A percentile compares a stretch with the other conserved stretches of the same genome.
phyloP scores from a whole-genome alignment of 2,797 vertebrate genomes.

The Spheniscus humboldti region DNA sequence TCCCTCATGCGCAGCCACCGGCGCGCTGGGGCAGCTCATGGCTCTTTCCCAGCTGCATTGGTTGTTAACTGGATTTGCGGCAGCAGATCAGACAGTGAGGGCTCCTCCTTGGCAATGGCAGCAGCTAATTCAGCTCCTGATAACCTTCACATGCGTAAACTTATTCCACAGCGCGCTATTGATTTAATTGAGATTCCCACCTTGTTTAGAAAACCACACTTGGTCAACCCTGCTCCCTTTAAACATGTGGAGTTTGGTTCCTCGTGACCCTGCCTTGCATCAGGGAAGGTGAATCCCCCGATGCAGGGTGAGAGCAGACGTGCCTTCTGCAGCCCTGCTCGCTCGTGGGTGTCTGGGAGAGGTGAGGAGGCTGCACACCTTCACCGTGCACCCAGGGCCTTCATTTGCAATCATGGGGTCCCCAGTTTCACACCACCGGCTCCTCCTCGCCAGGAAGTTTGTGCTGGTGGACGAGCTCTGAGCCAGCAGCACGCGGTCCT shows the following conservation, averaged over 20 bases:
- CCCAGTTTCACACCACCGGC: no score
- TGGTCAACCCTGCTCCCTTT: background rate
- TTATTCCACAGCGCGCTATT: background rate
- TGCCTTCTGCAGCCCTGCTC: background rate
- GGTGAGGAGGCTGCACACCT: no score
- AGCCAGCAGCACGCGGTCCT: fast-evolving
- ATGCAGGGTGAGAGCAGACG: background rate
- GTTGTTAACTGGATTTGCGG: background rate
- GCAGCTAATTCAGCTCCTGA: background rate
- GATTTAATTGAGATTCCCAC: background rate
- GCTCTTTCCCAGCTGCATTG: no score
- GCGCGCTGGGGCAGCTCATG: fast-evolving
- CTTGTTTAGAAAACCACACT: background rate
- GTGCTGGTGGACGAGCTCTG: background rate
- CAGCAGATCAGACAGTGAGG: background rate
- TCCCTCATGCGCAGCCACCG: fast-evolving
- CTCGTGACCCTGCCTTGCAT: background rate
- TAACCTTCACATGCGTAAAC: background rate
- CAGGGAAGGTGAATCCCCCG: background rate
- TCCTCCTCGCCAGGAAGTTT: fast-evolving
- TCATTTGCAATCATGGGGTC: fast-evolving
- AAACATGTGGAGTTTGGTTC: background rate
- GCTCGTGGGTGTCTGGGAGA: background rate
- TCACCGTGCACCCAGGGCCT: background rate
- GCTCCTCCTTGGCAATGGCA: background rate